These are phyloP conservation scores for Metalampra italica DNA, from an alignment of 2,888 invertebrate genomes.

Conservation along the genomic window DNA sequence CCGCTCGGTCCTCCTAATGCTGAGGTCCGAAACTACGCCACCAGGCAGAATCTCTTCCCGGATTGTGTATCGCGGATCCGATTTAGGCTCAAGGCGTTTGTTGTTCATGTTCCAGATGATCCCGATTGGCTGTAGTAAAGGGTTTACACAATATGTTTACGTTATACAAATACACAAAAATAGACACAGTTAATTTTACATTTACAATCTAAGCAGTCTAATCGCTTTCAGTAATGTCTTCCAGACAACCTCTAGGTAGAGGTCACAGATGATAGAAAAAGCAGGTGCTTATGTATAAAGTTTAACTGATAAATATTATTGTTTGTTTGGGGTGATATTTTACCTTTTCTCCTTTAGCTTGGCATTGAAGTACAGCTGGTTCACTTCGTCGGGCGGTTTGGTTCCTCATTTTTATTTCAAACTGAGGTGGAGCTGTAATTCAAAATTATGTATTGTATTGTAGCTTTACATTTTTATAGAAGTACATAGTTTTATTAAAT, in stretches of 20 bases:
- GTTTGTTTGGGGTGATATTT: background rate
- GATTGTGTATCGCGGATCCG: conserved; percentile 91
- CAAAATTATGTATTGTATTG: background rate
- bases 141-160: too few species aligned
- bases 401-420: conserved; percentile 93
- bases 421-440: conserved; percentile 90
- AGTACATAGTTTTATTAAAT: background rate
- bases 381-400: conserved; percentile 94
- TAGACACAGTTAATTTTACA: too few species aligned
- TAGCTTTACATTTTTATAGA: too few species aligned
- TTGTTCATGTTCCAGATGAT: conserved; percentile 97
- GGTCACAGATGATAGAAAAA: too few species aligned
- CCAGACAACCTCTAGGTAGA: too few species aligned
- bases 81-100: conserved; percentile 92
- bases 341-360: conserved; percentile 93
- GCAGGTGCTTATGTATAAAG: too few species aligned
- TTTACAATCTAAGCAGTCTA: too few species aligned
- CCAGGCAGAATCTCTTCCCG: conserved; percentile 92
- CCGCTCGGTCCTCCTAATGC: conserved; percentile 93
- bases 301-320: too few species aligned
- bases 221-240: too few species aligned
- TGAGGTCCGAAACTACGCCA: conserved; percentile 92
- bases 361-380: conserved; percentile 93
- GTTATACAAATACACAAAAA: too few species aligned
- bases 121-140: conserved; percentile 90